phyloP scores from a whole-genome alignment of 2,888 invertebrate genomes.

The Drosophila atripex region DNA sequence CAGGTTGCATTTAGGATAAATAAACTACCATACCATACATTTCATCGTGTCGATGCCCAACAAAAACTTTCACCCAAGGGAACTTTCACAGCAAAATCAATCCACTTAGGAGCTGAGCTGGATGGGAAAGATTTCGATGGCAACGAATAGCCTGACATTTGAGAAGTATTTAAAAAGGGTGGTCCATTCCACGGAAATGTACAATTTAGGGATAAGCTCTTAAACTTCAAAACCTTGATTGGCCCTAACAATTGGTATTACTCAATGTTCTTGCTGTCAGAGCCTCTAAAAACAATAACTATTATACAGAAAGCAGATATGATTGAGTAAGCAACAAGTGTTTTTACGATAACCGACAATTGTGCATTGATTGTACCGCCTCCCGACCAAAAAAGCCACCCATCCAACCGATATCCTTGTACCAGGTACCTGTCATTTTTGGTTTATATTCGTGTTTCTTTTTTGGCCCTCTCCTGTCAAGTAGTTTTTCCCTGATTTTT shows the following conservation, averaged over 20 bases:
- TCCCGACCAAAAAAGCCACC: background rate
- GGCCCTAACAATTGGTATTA: background rate
- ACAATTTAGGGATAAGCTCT: background rate
- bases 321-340: slow-evolving; percentile 41
- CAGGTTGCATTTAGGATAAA: slow-evolving; percentile 17
- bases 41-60: background rate
- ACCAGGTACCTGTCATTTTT: slow-evolving; percentile 23
- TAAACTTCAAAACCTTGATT: background rate
- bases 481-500: slow-evolving; percentile 32
- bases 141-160: background rate
- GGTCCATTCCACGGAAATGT: background rate
- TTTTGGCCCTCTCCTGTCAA: slow-evolving; percentile 5
- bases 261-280: background rate
- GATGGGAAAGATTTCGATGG: background rate
- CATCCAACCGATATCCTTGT: slow-evolving; percentile 7
- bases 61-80: background rate
- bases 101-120: slow-evolving; percentile 27
- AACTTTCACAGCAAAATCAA: background rate
- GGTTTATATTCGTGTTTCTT: slow-evolving; percentile 25
- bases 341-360: slow-evolving; percentile 5
- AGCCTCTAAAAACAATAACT: background rate
- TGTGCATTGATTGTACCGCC: slow-evolving; percentile 11
- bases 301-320: slow-evolving; percentile 6
- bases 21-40: background rate
- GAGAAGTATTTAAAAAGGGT: background rate